Evolutionary conservation across 2,888 invertebrate species (phyloP), one percentile per base, ranked within the genome.

Genomic region (Caenorhabditis plicata): DNA sequence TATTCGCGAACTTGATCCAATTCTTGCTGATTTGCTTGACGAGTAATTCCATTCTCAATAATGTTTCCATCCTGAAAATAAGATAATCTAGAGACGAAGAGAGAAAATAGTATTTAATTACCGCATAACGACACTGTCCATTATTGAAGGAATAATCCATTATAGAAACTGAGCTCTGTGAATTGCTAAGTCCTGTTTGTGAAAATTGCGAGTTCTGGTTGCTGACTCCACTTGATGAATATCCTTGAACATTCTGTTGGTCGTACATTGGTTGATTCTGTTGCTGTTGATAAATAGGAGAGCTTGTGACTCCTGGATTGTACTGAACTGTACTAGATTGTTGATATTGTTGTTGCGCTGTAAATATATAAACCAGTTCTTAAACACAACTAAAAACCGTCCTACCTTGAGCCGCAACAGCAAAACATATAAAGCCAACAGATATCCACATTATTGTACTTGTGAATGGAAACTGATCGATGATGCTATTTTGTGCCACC

Each of bases 121-220:
- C n/a, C n/a, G n/a, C n/a, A 35, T 64, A 68, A 40, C 62, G 64
- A 29, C 68, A 68, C 38, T 68, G 64, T 55, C 68, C 68, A 40
- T 68, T 68, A 42, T 62, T 64, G 48, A 68, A 64, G 4, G 68
- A 64, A 27, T 68, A 68, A 32, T 62, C 52, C 51, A 61, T 62
- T 11, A 68, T 49, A 7, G 61, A 48, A 5, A 68, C 68, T 26
- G 50, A 46, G 23, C 45, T 68, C 38, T 52, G 55, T 50, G 62
- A 58, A 23, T 19, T 54, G 36, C 41, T 38, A 2, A 44, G 54
- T 27, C 40, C 33, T 15, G 27, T 60, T 27, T 53, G 53, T 19
- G 26, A 36, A 40, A 53, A 46, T 38, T 60, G 60, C 36, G 54
- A 50, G 45, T 61, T 61, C 22, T 45, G 41, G n/a, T 42, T 47